phyloP scores from a whole-genome alignment of 2,113 vertebrate genomes.

The Phyllopteryx taeniolatus region DNA sequence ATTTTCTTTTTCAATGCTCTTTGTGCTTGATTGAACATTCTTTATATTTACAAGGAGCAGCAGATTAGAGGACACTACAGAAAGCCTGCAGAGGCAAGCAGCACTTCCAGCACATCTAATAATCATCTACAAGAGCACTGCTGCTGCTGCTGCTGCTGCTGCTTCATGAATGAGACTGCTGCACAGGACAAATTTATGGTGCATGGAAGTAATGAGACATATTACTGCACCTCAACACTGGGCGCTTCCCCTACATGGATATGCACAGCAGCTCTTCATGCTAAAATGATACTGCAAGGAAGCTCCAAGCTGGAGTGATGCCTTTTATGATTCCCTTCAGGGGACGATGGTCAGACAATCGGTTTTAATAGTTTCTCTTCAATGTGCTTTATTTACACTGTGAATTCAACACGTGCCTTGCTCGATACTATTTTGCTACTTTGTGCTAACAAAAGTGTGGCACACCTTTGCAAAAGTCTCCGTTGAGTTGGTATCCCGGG shows the following conservation, averaged over 20 bases:
- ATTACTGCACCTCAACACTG: slow-evolving; percentile 24
- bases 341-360: slow-evolving; percentile 10
- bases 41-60: slow-evolving; percentile 27
- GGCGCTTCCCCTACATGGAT: slow-evolving; percentile 20
- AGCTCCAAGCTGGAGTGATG: neutral
- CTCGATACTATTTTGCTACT: neutral
- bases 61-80: slow-evolving; percentile 13
- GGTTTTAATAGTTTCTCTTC: slow-evolving; percentile 8
- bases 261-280: slow-evolving; percentile 11
- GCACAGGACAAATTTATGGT: slow-evolving; percentile 38
- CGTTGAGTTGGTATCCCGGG: slow-evolving; percentile 71
- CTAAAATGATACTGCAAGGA: slow-evolving; percentile 10
- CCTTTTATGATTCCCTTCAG: slow-evolving; percentile 1
- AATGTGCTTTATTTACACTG: slow-evolving; percentile 38
- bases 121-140: slow-evolving; percentile 16
- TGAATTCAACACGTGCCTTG: slow-evolving; percentile 16
- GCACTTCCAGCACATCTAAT: slow-evolving; percentile 22
- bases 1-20: slow-evolving; percentile 34
- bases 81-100: slow-evolving; percentile 18
- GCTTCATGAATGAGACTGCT: slow-evolving; percentile 25
- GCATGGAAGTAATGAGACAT: slow-evolving; percentile 55
- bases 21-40: slow-evolving; percentile 37
- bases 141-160: slow-evolving; percentile 23
- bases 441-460: slow-evolving; percentile 13
- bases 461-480: slow-evolving; percentile 81